phyloP scores from a whole-genome alignment of 2,888 invertebrate genomes.

The Hecatera dysodea region DNA sequence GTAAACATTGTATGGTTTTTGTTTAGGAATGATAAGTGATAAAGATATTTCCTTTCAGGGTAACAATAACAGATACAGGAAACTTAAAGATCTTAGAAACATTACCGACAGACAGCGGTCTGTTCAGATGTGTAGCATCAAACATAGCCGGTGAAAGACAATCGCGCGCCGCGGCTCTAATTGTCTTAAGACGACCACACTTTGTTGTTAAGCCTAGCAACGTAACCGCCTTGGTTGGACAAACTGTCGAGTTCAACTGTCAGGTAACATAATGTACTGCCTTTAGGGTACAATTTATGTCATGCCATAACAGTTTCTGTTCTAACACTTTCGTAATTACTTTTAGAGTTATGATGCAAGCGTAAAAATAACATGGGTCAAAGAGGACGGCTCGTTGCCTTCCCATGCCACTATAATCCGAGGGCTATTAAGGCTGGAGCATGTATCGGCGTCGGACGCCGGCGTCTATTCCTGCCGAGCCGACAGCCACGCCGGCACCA shows the following conservation, averaged over 20 bases:
- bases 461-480: conserved; percentile 98
- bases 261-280: conserved; percentile 81
- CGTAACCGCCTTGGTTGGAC: conserved; percentile 95
- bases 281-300: conserved; percentile 33
- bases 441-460: conserved; percentile 96
- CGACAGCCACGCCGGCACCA: conserved; percentile 96
- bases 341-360: conserved; percentile 87
- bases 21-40: conserved; percentile 16
- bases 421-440: conserved; percentile 93
- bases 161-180: conserved; percentile 94
- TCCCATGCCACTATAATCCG: conserved; percentile 84
- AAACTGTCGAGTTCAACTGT: conserved; percentile 96
- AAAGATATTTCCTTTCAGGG: conserved; percentile 83
- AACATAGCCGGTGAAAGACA: conserved; percentile 97
- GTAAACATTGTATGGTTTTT: conserved; percentile 15
- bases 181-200: conserved; percentile 96
- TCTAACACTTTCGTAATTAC: conserved; percentile 43
- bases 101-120: conserved; percentile 96
- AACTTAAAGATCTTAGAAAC: conserved; percentile 97
- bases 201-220: conserved; percentile 97
- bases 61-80: conserved; percentile 96
- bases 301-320: conserved; percentile 9
- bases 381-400: conserved; percentile 86
- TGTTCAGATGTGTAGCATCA: conserved; percentile 97
- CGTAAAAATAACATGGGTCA: conserved; percentile 89